Evolutionary conservation across 1,140 invertebrate species (phyloP).

Genomic region (Harlomillsia oculata): DNA sequence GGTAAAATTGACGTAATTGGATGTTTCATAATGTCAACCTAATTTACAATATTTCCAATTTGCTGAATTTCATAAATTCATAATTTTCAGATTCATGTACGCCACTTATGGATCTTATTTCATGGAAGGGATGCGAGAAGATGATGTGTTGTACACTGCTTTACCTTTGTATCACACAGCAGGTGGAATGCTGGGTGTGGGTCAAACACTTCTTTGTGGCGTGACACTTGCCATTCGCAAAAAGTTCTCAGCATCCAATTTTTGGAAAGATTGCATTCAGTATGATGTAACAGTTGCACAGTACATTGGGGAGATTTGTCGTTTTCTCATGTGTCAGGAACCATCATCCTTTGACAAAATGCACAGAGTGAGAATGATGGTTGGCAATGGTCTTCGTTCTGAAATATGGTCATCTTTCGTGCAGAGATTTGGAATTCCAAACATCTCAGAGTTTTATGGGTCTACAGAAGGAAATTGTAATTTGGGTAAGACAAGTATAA

Average conservation of each 20-base stretch:
- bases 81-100: slow-evolving; percentile 56
- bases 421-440: slow-evolving; percentile 66
- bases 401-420: slow-evolving; percentile 93
- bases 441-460: slow-evolving; percentile 73
- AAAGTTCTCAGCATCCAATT: slow-evolving; percentile 66
- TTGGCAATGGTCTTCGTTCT: slow-evolving; percentile 88
- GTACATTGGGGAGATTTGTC: slow-evolving; percentile 98
- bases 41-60: neutral
- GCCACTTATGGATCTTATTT: slow-evolving; percentile 60
- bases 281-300: slow-evolving; percentile 93
- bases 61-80: slow-evolving; percentile 7
- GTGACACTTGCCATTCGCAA: slow-evolving; percentile 53
- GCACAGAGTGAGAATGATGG: slow-evolving; percentile 69
- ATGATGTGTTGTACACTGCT: slow-evolving; percentile 53
- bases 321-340: slow-evolving; percentile 83
- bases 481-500: slow-evolving; percentile 42
- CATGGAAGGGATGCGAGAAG: slow-evolving; percentile 40
- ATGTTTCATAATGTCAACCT: neutral
- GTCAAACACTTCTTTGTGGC: slow-evolving; percentile 53
- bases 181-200: slow-evolving; percentile 52
- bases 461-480: slow-evolving; percentile 96
- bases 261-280: slow-evolving; percentile 80
- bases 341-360: slow-evolving; percentile 61
- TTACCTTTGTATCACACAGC: slow-evolving; percentile 59
- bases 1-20: slow-evolving; percentile 37